A percentile compares a stretch with the other conserved stretches of the same genome.
Conservation (phyloP, 2,888 invertebrate species). For the Drosophila melanosoma region DNA sequence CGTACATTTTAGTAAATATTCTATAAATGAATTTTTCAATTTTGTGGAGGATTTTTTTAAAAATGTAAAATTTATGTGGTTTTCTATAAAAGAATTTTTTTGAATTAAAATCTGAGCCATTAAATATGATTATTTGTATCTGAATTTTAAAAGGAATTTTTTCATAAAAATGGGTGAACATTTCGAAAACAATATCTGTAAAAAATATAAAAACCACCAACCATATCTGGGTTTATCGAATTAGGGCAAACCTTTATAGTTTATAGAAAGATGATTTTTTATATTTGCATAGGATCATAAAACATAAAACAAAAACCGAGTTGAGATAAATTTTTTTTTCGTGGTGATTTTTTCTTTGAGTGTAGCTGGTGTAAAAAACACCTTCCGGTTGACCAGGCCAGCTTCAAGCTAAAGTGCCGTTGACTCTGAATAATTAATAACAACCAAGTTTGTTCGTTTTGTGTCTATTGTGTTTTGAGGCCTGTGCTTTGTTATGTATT, state of each 20-base stretch:
- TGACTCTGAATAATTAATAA: slow-evolving; percentile 75
- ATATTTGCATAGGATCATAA: neutral
- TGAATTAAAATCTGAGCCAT: no score
- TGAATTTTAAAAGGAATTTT: no score
- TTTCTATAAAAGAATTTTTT: neutral
- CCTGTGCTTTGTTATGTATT: slow-evolving; percentile 64
- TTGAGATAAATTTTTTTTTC: neutral
- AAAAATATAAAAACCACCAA: no score
- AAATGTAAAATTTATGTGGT: neutral
- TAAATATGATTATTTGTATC: no score
- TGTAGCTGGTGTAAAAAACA: neutral
- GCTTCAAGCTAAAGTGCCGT: slow-evolving; percentile 49
- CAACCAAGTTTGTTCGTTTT: slow-evolving; percentile 56
- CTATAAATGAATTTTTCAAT: neutral
- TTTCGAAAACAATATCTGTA: no score
- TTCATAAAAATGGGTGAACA: no score
- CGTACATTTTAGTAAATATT: neutral
- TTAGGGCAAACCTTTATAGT: neutral
- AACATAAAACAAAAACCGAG: no score
- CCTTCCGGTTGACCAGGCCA: slow-evolving; percentile 67
- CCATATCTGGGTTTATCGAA: neutral
- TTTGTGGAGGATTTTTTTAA: neutral
- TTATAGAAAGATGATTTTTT: neutral
- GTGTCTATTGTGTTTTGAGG: slow-evolving; percentile 57
- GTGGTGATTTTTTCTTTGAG: neutral